Evolutionary conservation across 2,113 vertebrate species (phyloP).

Genomic region (Alligator sinensis): DNA sequence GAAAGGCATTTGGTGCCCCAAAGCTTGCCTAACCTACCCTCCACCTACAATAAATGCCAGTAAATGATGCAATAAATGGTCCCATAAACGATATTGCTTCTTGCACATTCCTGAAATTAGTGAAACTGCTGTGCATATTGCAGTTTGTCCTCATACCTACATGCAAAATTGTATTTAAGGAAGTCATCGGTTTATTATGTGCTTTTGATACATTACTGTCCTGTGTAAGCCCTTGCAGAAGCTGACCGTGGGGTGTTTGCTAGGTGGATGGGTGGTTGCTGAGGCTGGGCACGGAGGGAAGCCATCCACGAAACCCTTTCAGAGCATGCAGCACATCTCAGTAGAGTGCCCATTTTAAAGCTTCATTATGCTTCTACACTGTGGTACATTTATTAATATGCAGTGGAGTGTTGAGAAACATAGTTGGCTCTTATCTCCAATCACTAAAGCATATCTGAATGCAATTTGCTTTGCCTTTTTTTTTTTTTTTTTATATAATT

Average conservation of each 20-base stretch:
- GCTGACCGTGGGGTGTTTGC: background rate
- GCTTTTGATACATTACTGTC: background rate
- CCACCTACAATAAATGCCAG: too few species aligned
- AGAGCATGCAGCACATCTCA: too few species aligned
- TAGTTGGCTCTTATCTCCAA: background rate
- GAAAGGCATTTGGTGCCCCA: too few species aligned
- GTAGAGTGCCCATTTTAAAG: background rate
- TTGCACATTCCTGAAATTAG: too few species aligned
- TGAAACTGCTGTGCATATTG: too few species aligned
- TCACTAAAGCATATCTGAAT: background rate
- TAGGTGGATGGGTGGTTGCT: background rate
- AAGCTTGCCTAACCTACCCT: too few species aligned
- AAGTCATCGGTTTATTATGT: background rate
- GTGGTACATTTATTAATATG: background rate
- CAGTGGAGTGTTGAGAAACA: background rate
- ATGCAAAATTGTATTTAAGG: background rate
- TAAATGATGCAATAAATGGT: background rate
- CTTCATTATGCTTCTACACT: background rate
- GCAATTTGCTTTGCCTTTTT: background rate
- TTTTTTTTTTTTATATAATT: background rate
- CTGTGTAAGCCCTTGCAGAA: background rate
- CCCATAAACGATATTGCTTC: background rate
- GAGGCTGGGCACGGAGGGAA: too few species aligned
- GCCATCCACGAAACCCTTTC: background rate
- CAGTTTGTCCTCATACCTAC: too few species aligned